A percentile compares a stretch with the other conserved stretches of the same genome.
Conservation (phyloP, 2,888 invertebrate species). For the Athrips mouffetella region DNA sequence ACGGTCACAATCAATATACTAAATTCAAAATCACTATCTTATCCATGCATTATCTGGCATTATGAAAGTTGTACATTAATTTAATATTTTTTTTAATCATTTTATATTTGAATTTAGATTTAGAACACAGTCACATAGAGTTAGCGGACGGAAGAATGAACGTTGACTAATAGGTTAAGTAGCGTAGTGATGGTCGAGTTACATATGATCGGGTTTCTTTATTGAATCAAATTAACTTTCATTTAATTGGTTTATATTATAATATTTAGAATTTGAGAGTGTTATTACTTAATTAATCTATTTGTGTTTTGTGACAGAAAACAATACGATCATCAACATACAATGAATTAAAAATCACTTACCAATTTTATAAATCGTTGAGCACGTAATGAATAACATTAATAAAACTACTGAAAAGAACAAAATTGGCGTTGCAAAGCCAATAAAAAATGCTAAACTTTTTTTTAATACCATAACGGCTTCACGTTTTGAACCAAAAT, state of each 20-base stretch:
- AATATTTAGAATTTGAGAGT: too few species aligned
- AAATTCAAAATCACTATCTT: conserved; percentile 10
- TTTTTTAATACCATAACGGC: not conserved
- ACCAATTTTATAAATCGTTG: not conserved
- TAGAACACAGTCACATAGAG: not conserved
- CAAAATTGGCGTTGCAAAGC: not conserved
- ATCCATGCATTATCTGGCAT: conserved; percentile 15
- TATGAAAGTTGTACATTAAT: not conserved
- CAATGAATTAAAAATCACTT: not conserved
- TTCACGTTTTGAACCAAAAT: not conserved
- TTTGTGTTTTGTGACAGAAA: too few species aligned
- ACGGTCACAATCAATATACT: conserved; percentile 7
- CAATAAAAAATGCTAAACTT: not conserved
- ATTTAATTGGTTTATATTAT: too few species aligned
- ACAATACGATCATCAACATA: too few species aligned
- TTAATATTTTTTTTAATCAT: not conserved
- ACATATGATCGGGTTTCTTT: too few species aligned
- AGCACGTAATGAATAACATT: not conserved
- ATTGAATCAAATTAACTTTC: too few species aligned
- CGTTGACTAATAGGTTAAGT: not conserved
- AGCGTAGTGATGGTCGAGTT: not conserved
- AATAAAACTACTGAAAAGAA: not conserved
- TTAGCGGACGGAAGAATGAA: conserved; percentile 4
- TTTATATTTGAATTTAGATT: not conserved
- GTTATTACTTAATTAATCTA: too few species aligned